Base-by-base conservation (phyloP, 2,113 vertebrate genomes). In the Dermatemys mawii region DNA sequence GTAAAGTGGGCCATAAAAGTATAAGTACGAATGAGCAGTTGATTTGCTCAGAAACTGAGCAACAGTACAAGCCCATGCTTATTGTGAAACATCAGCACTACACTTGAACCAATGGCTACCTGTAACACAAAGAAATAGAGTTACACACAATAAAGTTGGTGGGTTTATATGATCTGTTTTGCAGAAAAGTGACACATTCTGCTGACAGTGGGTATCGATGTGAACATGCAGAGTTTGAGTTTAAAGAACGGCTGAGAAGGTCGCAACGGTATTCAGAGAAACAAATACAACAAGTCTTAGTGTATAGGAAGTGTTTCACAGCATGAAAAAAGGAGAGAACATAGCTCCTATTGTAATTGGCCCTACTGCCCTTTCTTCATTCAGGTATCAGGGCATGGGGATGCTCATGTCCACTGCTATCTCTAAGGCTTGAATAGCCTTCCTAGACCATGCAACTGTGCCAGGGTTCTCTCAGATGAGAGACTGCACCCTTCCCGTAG, bases 361-460 rank as follows among this genome's bases (percentile, higher is more conserved):
- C 70, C 70, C 24, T 44, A 12, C 22, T 26, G 11, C 12, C 83
- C 83, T 32, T 63, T 19, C 60, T 91, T 75, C 57, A 51, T 35
- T 81, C 51, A 50, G 54, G 78, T 57, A 75, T 46, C 46, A n/a
- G 12, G 44, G 32, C 91, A 83, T 41, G 35, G 35, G 86, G 70
- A 92, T 85, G 19, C 1, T 60, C 50, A 93, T 79, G 60, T 51
- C 4, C 1, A 13, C 70, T 83, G 54, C 22, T 67, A 49, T 53
- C 17, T 83, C 14, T 8, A 57, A 57, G 88, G 41, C 46, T 84
- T 49, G 55, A 83, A 83, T 44, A 91, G 4, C 85, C 85, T 60
- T 76, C 75, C 38, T 49, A 49, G 4, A 19, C 26, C 0, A 0
- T 41, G 22, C 13, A 44, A 9, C 46, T 73, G 44, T 67, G 11